phyloP scores from a whole-genome alignment of 2,888 invertebrate species.

The Tiliacea citrago region DNA sequence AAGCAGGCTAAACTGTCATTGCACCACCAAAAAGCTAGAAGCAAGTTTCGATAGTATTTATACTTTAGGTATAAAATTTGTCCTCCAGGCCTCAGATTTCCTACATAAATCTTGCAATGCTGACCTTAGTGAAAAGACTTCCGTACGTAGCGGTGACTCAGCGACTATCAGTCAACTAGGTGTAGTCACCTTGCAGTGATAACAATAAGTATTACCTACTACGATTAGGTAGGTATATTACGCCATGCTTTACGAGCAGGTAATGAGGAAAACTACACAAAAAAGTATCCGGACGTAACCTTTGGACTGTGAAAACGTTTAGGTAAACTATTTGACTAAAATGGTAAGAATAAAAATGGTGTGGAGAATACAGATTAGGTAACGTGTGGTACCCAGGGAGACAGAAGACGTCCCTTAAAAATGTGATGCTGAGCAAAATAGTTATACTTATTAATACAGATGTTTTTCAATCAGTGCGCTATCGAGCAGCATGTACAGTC shows the following conservation, averaged over 20 bases:
- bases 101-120: neutral
- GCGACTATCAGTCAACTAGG: constrained; percentile 14
- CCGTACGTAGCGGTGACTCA: neutral
- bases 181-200: constrained; percentile 32
- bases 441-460: constrained; percentile 46
- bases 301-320: constrained; percentile 9
- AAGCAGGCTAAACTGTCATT: neutral
- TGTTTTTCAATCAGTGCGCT: constrained; percentile 80
- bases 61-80: neutral
- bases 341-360: neutral
- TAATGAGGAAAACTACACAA: constrained; percentile 10
- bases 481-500: constrained; percentile 82
- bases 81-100: neutral
- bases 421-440: neutral
- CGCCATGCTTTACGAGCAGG: constrained; percentile 8
- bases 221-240: constrained; percentile 1
- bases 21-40: neutral
- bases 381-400: neutral
- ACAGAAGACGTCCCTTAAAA: neutral
- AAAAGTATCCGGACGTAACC: neutral
- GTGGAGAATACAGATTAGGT: neutral
- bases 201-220: constrained; percentile 22
- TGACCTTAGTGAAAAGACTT: constrained; percentile 4
- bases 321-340: neutral
- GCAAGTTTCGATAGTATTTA: neutral